Evolutionary conservation across 2,888 invertebrate genomes (phyloP).

Genomic region (Eupithecia subfuscata): DNA sequence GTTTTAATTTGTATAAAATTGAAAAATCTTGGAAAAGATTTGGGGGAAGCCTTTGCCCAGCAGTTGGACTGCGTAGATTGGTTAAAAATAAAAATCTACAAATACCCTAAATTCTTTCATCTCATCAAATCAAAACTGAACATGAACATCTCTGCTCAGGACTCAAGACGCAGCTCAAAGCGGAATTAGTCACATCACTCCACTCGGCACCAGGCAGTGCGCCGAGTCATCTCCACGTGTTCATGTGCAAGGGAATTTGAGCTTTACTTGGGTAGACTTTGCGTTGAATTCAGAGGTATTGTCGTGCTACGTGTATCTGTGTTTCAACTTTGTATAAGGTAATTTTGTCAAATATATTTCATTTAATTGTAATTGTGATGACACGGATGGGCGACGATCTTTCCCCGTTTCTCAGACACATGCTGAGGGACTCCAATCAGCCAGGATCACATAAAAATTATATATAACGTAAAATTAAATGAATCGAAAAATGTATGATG

Average conservation of each 20-base stretch:
- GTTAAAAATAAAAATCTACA: neutral
- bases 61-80: too few species aligned
- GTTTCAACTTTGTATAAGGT: neutral
- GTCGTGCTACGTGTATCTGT: neutral
- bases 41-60: too few species aligned
- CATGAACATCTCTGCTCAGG: neutral
- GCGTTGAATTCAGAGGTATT: neutral
- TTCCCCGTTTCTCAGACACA: neutral
- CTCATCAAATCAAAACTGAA: neutral
- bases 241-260: neutral
- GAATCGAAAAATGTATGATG: neutral
- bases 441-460: neutral
- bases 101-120: neutral
- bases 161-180: conserved; percentile 25
- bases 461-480: neutral
- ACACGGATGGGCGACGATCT: neutral
- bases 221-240: conserved; percentile 56
- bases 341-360: neutral
- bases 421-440: neutral
- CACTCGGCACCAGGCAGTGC: conserved; percentile 50
- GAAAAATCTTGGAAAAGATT: too few species aligned
- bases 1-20: too few species aligned
- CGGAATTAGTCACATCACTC: conserved; percentile 36
- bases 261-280: neutral
- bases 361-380: neutral